Base-by-base conservation (phyloP, 2,888 invertebrate genomes). In the Monoplex corrugatus region DNA sequence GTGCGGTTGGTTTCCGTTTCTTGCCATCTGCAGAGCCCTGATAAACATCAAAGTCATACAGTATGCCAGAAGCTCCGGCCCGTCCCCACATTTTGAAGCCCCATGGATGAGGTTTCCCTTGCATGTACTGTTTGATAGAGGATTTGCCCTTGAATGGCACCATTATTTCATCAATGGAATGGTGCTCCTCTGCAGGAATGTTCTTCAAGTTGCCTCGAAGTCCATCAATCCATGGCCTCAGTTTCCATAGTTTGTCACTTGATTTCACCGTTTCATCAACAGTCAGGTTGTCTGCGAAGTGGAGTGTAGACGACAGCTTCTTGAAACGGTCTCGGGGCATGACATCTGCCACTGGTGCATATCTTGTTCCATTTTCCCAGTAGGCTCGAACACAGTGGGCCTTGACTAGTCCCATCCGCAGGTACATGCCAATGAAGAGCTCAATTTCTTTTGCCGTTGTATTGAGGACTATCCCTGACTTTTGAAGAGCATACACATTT, bases 101-200 rank as follows among this genome's bases (percentile, higher is more conserved):
- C 89, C 89, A 89, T 19, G 83, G 84, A n/a, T 87, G 85, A 3
- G 90, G 91, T 63, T 90, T 91, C 50, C 87, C 78, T 40, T 78
- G 82, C 44, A 91, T 86, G 87, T 92, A 92, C 85, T 92, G 90
- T 45, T 85, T 90, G 44, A 92, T 83, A 0, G 32, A 16, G n/a
- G 68, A 85, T 44, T 91, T 89, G 3, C 94, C 93, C 89, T 93
- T 94, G 92, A 93, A 95, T 28, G 94, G 94, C 16, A 93, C 92
- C 90, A 94, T 94, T 78, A 93, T 90, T 89, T 95, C 93, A 89
- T 95, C 94, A 43, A 95, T 89, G 23, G 92, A 89, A 82, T 91
- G 82, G 78, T 93, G 82, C 88, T 95, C 94, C 90, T 94, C 94
- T 75, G 92, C 92, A 89, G 93, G 91, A 86, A 94, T 89, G 87